Evolutionary conservation across 2,797 vertebrate genomes (phyloP).

Genomic region (Notamacropus eugenii): DNA sequence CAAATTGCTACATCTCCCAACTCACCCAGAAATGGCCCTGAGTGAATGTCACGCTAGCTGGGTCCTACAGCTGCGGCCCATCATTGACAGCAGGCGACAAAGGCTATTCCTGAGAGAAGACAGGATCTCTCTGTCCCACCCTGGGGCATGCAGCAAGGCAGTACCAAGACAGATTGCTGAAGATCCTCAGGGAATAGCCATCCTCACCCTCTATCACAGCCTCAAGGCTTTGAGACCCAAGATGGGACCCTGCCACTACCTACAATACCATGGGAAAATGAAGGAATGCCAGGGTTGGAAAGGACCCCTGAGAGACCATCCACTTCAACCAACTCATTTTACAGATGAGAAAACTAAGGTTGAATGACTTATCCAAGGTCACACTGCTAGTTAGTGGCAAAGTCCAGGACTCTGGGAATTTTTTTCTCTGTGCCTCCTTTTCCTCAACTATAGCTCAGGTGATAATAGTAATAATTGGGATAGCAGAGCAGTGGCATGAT

Average conservation of each 20-base stretch:
- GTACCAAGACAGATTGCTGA: conserved; percentile 22
- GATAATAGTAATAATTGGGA: neutral
- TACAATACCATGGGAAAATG: neutral
- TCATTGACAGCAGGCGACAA: conserved; percentile 60
- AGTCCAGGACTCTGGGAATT: neutral
- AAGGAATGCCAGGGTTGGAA: neutral
- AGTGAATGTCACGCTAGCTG: conserved; percentile 44
- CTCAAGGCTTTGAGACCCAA: neutral
- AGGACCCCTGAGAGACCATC: neutral
- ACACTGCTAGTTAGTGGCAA: neutral
- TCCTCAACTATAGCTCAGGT: neutral
- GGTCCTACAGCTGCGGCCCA: conserved; percentile 61
- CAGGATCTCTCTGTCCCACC: conserved; percentile 34
- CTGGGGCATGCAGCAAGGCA: conserved; percentile 7
- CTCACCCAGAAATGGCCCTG: conserved; percentile 43
- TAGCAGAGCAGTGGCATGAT: neutral
- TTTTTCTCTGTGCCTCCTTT: neutral
- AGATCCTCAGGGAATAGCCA: neutral
- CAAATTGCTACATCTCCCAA: conserved; percentile 58
- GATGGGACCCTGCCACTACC: neutral
- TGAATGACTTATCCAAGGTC: neutral
- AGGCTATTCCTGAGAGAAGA: conserved; percentile 42
- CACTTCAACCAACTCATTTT: neutral
- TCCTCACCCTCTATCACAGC: neutral
- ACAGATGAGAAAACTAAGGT: neutral